Conservation (phyloP, 2,113 vertebrate genomes). For the Zosterops pallidus region DNA sequence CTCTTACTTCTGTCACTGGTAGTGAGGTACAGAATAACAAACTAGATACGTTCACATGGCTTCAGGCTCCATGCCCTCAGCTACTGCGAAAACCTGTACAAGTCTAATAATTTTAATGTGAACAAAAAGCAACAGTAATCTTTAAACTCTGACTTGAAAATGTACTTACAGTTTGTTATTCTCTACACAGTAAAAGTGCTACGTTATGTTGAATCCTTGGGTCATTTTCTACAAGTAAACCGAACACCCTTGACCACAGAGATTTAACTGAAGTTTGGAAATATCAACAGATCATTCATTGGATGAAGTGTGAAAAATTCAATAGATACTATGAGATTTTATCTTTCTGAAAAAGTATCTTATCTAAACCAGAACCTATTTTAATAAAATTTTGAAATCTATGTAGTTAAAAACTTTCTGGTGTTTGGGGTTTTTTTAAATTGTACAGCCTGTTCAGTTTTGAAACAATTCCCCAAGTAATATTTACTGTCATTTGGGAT, state of each 20-base stretch:
- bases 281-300: not conserved
- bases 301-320: not conserved
- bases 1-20: not conserved
- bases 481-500: not conserved
- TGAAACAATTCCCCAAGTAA: not conserved
- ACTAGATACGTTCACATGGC: not conserved
- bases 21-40: not conserved
- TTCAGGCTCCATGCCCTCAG: not conserved
- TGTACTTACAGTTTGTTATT: not conserved
- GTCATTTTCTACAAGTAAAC: not conserved
- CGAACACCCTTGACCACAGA: not conserved
- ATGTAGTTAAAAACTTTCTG: not conserved
- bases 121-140: not conserved
- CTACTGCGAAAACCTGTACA: not conserved
- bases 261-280: not conserved
- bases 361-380: not conserved
- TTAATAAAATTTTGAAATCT: not conserved
- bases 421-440: not conserved
- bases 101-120: not conserved
- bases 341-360: not conserved
- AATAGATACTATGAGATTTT: not conserved
- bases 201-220: not conserved
- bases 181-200: not conserved
- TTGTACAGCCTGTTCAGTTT: not conserved
- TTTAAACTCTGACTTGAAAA: not conserved